phyloP scores from a whole-genome alignment of 2,888 invertebrate genomes.

The Ypsolopha sequella region DNA sequence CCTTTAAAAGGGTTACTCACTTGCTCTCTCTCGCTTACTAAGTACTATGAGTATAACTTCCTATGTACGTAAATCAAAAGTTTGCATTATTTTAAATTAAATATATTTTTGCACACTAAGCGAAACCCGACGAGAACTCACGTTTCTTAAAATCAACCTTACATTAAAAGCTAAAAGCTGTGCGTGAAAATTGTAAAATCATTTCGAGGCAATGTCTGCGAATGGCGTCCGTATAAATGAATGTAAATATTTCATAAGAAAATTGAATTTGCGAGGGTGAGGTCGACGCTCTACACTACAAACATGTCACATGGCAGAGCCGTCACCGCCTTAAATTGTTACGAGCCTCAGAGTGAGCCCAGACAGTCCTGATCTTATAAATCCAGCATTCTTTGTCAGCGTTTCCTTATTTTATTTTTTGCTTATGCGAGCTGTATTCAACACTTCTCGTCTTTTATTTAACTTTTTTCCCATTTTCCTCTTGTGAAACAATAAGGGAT shows the following conservation, averaged over 20 bases:
- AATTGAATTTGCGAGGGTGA: slow-evolving; percentile 23
- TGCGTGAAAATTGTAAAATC: slow-evolving; percentile 8
- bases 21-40: too few species aligned
- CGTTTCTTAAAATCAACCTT: too few species aligned
- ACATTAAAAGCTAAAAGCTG: slow-evolving; percentile 2
- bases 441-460: too few species aligned
- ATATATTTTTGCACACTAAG: too few species aligned
- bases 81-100: too few species aligned
- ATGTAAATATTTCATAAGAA: slow-evolving; percentile 34
- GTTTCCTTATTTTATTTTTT: neutral
- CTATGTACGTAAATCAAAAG: too few species aligned
- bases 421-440: too few species aligned
- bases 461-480: too few species aligned
- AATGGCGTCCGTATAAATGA: slow-evolving; percentile 27
- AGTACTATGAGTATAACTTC: too few species aligned
- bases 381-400: neutral
- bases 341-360: neutral
- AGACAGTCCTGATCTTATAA: neutral
- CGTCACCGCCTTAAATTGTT: slow-evolving; percentile 9
- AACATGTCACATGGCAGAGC: slow-evolving; percentile 4
- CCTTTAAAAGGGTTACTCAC: too few species aligned
- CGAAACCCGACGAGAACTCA: too few species aligned
- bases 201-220: slow-evolving; percentile 17
- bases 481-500: too few species aligned
- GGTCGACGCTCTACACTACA: slow-evolving; percentile 5